Conservation (phyloP, 2,113 vertebrate species). For the Puntigrus tetrazona region DNA sequence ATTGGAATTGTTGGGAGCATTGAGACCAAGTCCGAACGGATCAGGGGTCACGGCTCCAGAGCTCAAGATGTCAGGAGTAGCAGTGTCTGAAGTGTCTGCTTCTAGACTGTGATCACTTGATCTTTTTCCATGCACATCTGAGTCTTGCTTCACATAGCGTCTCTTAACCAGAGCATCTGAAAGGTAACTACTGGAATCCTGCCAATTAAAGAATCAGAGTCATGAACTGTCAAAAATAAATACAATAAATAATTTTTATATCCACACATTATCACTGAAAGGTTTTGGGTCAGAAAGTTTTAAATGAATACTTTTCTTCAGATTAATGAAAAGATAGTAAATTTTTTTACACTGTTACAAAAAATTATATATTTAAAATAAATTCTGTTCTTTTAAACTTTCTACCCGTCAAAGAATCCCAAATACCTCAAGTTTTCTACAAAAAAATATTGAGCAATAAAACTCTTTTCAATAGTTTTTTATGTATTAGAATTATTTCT, state of each 20-base stretch:
- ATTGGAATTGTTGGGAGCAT: conserved; percentile 14
- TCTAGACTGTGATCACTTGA: conserved; percentile 32
- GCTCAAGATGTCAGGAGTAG: conserved; percentile 66
- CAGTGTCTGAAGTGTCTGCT: conserved; percentile 47
- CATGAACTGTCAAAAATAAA: neutral
- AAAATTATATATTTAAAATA: neutral
- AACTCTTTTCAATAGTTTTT: neutral
- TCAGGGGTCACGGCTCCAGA: conserved; percentile 64
- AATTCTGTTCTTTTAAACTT: too few relatives aligned
- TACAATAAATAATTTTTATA: neutral
- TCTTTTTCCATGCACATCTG: neutral
- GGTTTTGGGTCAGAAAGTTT: neutral
- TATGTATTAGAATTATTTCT: neutral
- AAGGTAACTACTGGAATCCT: conserved; percentile 61
- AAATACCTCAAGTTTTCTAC: neutral
- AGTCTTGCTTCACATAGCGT: conserved; percentile 28
- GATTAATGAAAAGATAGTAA: neutral
- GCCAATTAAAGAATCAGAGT: conserved; percentile 11
- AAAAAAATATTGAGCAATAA: neutral
- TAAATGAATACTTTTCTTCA: neutral
- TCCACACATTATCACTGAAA: neutral
- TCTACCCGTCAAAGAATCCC: neutral
- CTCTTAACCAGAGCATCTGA: conserved; percentile 45
- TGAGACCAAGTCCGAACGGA: conserved; percentile 15
- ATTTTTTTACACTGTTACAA: neutral